A percentile compares a stretch with the other conserved stretches of the same genome.
Conservation (phyloP, 64 coral and sea anemone species). For the Orbicella faveolata region DNA sequence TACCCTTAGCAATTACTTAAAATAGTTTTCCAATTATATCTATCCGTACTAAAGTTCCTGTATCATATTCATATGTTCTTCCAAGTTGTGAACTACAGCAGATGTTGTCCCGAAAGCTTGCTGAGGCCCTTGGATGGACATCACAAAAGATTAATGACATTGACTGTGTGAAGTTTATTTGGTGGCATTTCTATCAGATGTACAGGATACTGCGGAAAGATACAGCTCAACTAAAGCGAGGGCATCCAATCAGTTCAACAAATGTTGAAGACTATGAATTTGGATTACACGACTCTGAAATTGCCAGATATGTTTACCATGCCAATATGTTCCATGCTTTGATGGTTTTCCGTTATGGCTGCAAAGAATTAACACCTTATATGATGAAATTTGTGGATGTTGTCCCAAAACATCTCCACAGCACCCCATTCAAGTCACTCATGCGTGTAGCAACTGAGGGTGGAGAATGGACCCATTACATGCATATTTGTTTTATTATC, state of each 20-base stretch:
- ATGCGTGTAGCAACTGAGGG: constrained; percentile 22
- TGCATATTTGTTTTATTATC: constrained; percentile 20
- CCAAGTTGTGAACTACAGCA: not conserved
- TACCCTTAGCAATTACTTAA: too few relatives aligned
- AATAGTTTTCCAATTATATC: not conserved
- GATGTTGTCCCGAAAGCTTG: not conserved
- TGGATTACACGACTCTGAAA: not conserved
- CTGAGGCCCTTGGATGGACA: not conserved
- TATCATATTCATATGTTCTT: not conserved
- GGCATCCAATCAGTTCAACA: not conserved
- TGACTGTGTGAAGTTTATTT: not conserved
- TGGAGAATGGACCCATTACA: constrained; percentile 17
- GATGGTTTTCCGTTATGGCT: not conserved
- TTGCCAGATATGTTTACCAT: too few relatives aligned
- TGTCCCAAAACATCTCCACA: constrained; percentile 8
- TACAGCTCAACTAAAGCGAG: not conserved
- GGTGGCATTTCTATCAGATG: constrained; percentile 9
- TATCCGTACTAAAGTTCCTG: not conserved
- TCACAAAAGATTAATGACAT: not conserved
- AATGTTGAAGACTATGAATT: constrained; percentile 14
- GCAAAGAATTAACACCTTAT: not conserved
- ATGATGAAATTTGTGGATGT: constrained; percentile 38
- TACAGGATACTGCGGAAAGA: constrained; percentile 7
- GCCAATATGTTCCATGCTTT: not conserved
- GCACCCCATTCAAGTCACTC: constrained; percentile 15